Base-by-base conservation (phyloP, 2,888 invertebrate genomes). In the Thymelicus sylvestris region DNA sequence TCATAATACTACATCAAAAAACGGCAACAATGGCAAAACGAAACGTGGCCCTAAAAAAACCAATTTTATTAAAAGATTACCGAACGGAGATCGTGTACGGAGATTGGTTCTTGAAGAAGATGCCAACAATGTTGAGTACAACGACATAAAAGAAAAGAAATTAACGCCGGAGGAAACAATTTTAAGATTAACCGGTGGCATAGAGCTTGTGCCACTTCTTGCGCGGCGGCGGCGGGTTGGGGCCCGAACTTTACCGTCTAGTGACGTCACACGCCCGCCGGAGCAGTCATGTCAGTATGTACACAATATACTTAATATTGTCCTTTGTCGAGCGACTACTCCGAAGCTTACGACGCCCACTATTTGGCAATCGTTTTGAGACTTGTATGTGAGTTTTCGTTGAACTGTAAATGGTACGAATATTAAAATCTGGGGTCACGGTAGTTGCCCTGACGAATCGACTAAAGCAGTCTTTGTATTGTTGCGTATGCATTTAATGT, bases 151-250 rank as follows among this genome's bases (percentile, higher is more conserved):
- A 31, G 85, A 86, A 62, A 88, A 88, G 73, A 89, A 91, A 65
- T 78, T 78, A 15, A 94, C 93, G 5, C 92, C 94, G 19, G 94
- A 93, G 73, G 83, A 84, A 12, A 80, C 86, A 19, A 90, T 94
- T 67, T 76, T 93, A 24, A 84, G 88, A 73, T 81, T 94, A 74
- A 96, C 95, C 1, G 96, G 96, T 24, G 97, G 97, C 31, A 95
- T 96, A 65, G 97, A 97, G 87, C 91, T 97, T 81, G 97, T 97
- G 69, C 96, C 97, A 2, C 89, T 97, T 65, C 87, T 97, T 75
- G 96, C 97, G 31, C 95, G 96, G 74, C 94, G 96, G 77, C 92
- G 96, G 72, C 86, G 91, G 6, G 86, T 91, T 6, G 93, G 93
- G n/a, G 91, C 93, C 3, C 87, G 93, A 63, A 93, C 93, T 41